Base-by-base conservation (phyloP, 2,888 invertebrate species). In the Malachius bipustulatus region DNA sequence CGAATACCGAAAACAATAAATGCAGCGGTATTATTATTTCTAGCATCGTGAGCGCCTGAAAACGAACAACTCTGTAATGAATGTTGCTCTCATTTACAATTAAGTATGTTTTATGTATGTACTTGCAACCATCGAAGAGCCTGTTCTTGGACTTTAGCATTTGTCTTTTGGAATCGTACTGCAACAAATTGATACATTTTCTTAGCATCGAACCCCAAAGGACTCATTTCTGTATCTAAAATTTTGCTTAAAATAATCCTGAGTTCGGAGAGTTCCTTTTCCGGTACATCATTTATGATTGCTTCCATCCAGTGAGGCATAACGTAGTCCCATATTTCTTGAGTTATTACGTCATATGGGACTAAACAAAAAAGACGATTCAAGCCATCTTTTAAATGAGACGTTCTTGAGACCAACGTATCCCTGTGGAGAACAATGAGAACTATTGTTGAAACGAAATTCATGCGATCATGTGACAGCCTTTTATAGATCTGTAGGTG, bases 241-340 rank as follows among this genome's bases (percentile, higher is more conserved):
- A 97, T 89, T 75, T 97, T 97, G 55, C 88, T 91, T 49, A 63
- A 66, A 16, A 88, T 75, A 42, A 87, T 79, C 62, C 88, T 83
- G 10, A 93, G 62, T 55, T 91, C 89, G 32, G 72, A 66, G 28
- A 89, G 65, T 54, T 90, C 93, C 58, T 88, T 83, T 58, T 89
- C 85, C 0, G 87, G 85, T 0, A 90, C 87, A 55, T 90, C 89
- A 41, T 83, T 82, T 33, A 87, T 87, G 46, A 98, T 89, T 1
- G 94, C 90, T 62, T 96, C 94, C 82, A 98, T 83, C 98, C 98
- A 98, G 51, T 89, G 84, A 0, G 98, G 97, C 90, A 98, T 98
- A 13, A 98, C 90, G 58, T 83, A 83, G 58, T 94, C 89, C 98
- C 98, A 98, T 37, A 93, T 89, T 53, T 93, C 89, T 45, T 87